Evolutionary conservation across 2,888 invertebrate species (phyloP), one percentile per base, ranked within the genome.

Genomic region (Lordiphosa fenestrarum): DNA sequence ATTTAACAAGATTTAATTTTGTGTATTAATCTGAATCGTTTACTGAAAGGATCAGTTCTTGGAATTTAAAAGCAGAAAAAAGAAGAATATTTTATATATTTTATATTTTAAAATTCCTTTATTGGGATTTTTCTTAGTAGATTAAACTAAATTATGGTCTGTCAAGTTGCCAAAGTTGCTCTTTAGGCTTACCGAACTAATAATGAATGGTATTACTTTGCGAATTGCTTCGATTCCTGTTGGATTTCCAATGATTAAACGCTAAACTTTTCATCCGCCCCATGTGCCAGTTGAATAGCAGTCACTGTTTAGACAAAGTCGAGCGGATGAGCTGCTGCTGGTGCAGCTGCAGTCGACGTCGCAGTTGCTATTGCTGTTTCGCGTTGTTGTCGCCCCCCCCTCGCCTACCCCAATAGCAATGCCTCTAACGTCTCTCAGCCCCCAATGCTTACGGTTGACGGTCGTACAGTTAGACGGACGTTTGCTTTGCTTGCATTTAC

Each of bases 391-490:
- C 39, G 38, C n/a, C 25, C 13, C 40, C 39, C 25, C 13, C 6
- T 15, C 33, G 13, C 23, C 44, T 42, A 39, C 33, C 51, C 66
- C 61, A 60, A 78, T 71, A 59, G 53, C 74, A 71, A 56, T 67
- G 71, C 68, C 68, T 74, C 71, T 73, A 71, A 66, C 71, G 74
- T 74, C 65, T 67, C 75, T 61, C 67, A 56, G 70, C 62, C 73
- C 83, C 83, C 75, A 77, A 77, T 75, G 83, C 70, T 70, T 78
- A 59, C 77, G 77, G 77, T 78, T 78, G 77, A 78, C 83, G 77
- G 77, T 83, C 77, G 77, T 78, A 78, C 77, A 78, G 77, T 83
- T 78, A 78, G 77, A 78, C 77, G 77, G 77, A 78, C 77, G 81
- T 78, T 78, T 78, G 77, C 77, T 78, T 83, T 81, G 73, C 69